These are phyloP conservation scores for Myotis brandtii DNA, from an alignment of 2,113 vertebrate species.

Conservation along the genomic window DNA sequence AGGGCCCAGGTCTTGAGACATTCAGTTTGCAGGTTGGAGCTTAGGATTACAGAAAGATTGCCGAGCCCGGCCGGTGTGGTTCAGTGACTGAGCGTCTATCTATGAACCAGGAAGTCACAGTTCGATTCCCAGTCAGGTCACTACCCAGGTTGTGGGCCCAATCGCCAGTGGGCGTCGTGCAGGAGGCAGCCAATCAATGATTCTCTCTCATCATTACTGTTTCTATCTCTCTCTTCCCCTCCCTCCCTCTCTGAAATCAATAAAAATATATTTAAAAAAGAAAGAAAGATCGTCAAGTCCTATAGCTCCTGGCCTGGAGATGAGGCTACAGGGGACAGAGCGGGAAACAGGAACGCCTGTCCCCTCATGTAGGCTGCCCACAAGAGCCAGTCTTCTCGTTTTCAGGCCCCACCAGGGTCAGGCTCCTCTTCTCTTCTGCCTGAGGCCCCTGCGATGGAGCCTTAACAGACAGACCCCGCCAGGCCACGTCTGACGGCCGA, in stretches of 20 bases:
- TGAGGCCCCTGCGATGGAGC: rapidly evolving
- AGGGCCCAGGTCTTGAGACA: not conserved
- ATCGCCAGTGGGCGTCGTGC: too few relatives aligned
- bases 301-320: not conserved
- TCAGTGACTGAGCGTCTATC: too few relatives aligned
- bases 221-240: too few relatives aligned
- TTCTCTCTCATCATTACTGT: too few relatives aligned
- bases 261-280: too few relatives aligned
- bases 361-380: rapidly evolving
- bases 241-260: too few relatives aligned
- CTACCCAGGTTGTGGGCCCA: too few relatives aligned
- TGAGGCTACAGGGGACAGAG: not conserved
- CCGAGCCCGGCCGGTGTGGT: too few relatives aligned
- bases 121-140: too few relatives aligned
- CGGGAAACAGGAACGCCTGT: not conserved
- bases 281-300: too few relatives aligned
- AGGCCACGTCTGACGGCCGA: not conserved
- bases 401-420: not conserved
- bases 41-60: not conserved
- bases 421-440: not conserved
- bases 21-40: not conserved
- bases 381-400: rapidly evolving
- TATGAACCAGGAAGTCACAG: too few relatives aligned
- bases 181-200: too few relatives aligned
- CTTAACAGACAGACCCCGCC: rapidly evolving